phyloP scores from a whole-genome alignment of 2,888 invertebrate genomes.

The Iphiclides podalirius region DNA sequence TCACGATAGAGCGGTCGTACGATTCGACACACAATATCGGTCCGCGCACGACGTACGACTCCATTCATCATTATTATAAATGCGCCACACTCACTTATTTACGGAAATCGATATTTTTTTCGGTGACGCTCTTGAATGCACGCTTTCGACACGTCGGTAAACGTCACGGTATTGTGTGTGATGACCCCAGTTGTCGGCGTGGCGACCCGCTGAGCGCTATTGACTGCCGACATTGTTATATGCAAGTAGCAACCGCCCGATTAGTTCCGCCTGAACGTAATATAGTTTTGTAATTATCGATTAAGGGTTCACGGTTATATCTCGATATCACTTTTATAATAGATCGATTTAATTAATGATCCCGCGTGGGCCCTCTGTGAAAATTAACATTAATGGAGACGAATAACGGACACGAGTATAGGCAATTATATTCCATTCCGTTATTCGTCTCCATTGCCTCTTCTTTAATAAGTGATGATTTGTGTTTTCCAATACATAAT shows the following conservation, averaged over 20 bases:
- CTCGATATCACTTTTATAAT: constrained; percentile 53
- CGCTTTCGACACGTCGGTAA: constrained; percentile 72
- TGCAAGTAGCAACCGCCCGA: constrained; percentile 52
- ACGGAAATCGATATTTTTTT: constrained; percentile 81
- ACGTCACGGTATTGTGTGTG: constrained; percentile 70
- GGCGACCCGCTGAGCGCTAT: constrained; percentile 60
- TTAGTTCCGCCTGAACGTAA: constrained; percentile 69
- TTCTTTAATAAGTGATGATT: too few species aligned
- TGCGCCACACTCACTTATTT: constrained; percentile 79
- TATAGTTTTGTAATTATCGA: constrained; percentile 74
- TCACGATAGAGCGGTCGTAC: constrained; percentile 61
- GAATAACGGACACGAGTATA: constrained; percentile 13
- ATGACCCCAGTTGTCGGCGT: constrained; percentile 67
- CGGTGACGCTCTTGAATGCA: constrained; percentile 71
- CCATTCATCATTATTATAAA: constrained; percentile 80
- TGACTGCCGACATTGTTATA: constrained; percentile 41
- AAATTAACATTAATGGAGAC: constrained; percentile 42
- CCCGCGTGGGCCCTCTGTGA: constrained; percentile 38
- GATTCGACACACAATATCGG: constrained; percentile 74
- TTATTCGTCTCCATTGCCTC: too few species aligned
- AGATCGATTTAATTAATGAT: constrained; percentile 60
- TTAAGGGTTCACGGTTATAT: constrained; percentile 70
- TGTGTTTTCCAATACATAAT: too few species aligned
- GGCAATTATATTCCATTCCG: too few species aligned
- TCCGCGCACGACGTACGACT: constrained; percentile 62